Evolutionary conservation across 2,888 invertebrate genomes (phyloP), one percentile per base, ranked within the genome.

Genomic region (Tiphia femorata): DNA sequence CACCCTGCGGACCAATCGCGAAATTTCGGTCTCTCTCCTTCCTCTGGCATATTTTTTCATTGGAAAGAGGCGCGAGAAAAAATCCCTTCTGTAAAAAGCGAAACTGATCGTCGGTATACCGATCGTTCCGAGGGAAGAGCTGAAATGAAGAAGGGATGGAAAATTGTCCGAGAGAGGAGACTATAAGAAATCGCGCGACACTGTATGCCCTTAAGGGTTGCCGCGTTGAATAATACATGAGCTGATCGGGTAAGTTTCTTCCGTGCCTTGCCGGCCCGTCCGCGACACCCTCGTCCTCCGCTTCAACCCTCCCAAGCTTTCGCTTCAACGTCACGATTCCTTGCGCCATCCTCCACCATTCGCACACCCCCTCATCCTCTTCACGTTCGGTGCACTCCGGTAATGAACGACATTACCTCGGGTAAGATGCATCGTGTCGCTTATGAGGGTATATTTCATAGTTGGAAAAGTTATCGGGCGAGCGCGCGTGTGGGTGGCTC

Each of bases 381-480:
- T 37, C 17, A 37, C 14, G 19, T 27, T 30, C 41, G 42, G 29
- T 40, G 44, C 51, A 17, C 38, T 17, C 5, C 50, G 56, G 53
- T 71, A 75, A 75, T 65, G 68, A 73, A 73, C 61, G 68, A 52
- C 60, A 63, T 75, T 67, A 68, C 50, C 51, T 49, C 30, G 48
- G 64, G 17, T 23, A 56, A 58, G 68, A 62, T 48, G 58, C 59
- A 62, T 57, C 67, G 56, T 52, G 63, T 55, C 68, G 70, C 62
- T 72, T 70, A 68, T 56, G 66, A 61, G 67, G 58, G 58, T 63
- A 74, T 76, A 76, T 74, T 74, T 75, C 65, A 74, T 74, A 66
- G 71, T 72, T 62, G 62, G 51, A 64, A 60, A 74, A 76, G 67
- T 74, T 72, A 61, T 50, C n/a, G n/a, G n/a, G n/a, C n/a, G n/a